Evolutionary conservation across 2,888 invertebrate genomes (phyloP), one percentile per base, ranked within the genome.

Genomic region (Melieria crassipennis): DNA sequence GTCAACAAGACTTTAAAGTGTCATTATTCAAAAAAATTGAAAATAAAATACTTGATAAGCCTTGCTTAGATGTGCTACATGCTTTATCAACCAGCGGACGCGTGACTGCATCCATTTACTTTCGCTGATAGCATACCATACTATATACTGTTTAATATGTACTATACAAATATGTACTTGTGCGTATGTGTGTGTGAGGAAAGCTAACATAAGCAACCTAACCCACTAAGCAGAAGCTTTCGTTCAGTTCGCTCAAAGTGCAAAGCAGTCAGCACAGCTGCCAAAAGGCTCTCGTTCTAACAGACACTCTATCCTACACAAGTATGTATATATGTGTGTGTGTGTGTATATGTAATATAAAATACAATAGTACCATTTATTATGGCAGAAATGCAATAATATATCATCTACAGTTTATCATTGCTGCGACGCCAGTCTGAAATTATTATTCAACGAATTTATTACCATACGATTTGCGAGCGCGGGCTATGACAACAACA

Each of bases 391-490:
- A 79, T 76, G 79, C 79, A 81, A 82, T 82, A 82, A 82, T 82
- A 82, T 82, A 82, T 82, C 82, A 82, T 82, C 81, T 75, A 77
- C 81, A 82, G 82, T 81, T 82, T 82, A 82, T 82, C 82, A 82
- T 82, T 79, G 82, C 82, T 82, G 78, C 78, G 82, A 82, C 81
- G 82, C 81, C 83, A 82, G 81, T 79, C 81, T 78, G 78, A 81
- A 82, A 82, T 82, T 82, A 82, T 82, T 82, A 82, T 82, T 81
- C 82, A 77, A 77, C 78, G 75, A 82, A 82, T 82, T 82, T 82
- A 82, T 82, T 82, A 77, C 79, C 82, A 78, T 30, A 79, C 62
- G 61, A 82, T 82, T 79, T 79, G 78, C 76, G 80, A 76, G 76
- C 30, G 60, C 9, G 11, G 43, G 9, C 13, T n/a, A 46, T 45